phyloP scores from a whole-genome alignment of 1,140 invertebrate genomes.

The Heliconius hewitsoni region DNA sequence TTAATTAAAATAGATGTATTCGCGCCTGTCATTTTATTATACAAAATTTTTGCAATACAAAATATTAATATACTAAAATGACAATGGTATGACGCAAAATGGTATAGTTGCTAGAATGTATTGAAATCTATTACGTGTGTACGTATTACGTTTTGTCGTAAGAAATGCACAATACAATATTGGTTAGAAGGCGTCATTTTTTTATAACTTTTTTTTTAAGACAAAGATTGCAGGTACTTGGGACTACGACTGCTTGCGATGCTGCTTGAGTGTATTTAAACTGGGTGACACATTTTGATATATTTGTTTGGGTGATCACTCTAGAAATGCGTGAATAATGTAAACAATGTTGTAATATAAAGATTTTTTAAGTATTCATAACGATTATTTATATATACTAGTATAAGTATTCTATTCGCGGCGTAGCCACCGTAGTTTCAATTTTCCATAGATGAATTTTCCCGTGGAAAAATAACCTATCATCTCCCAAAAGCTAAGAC shows the following conservation, averaged over 20 bases:
- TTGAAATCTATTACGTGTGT: not conserved
- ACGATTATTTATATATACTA: too few species aligned
- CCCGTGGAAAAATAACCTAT: too few species aligned
- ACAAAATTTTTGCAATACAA: not conserved
- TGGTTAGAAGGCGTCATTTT: not conserved
- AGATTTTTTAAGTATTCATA: too few species aligned
- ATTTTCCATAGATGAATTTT: too few species aligned
- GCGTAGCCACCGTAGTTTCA: too few species aligned
- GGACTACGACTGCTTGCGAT: not conserved
- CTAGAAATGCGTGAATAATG: not conserved
- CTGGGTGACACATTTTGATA: not conserved
- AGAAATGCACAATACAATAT: not conserved
- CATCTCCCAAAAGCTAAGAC: too few species aligned
- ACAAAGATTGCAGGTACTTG: conserved; percentile 6
- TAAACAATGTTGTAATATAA: not conserved
- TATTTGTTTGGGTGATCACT: not conserved
- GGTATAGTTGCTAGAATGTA: not conserved
- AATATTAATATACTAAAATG: not conserved
- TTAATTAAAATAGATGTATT: not conserved
- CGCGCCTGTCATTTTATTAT: not conserved
- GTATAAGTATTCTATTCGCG: too few species aligned
- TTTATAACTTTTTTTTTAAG: conserved; percentile 4
- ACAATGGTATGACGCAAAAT: not conserved
- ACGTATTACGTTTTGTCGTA: not conserved
- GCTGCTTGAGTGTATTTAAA: not conserved